Percentiles rank a stretch among this genome's conserved stretches.
These are phyloP conservation scores for Leptinotarsa undecemlineata DNA, from an alignment of 1,140 invertebrate genomes.

Conservation along the genomic window DNA sequence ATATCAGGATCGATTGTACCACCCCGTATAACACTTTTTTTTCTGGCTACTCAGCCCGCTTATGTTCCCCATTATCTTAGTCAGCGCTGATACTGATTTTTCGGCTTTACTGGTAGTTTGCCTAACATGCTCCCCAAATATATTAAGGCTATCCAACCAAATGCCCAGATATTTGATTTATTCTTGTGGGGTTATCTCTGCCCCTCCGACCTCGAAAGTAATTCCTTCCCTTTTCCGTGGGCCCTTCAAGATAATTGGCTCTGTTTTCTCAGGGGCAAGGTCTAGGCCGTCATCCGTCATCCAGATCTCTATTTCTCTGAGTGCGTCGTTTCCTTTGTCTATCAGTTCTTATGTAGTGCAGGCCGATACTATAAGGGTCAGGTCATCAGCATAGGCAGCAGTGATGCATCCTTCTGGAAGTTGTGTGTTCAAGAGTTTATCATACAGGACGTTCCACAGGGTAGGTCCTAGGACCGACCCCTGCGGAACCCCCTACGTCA, in stretches of 20 bases:
- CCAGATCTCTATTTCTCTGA: constrained; percentile 1
- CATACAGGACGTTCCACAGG: constrained; percentile 49
- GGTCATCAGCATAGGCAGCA: constrained; percentile 47
- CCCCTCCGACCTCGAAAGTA: constrained; percentile 14
- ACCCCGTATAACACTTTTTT: background rate
- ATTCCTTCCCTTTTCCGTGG: background rate
- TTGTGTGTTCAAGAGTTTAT: constrained; percentile 22
- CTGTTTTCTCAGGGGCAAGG: constrained; percentile 21
- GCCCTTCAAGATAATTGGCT: background rate
- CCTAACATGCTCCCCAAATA: constrained; percentile 7
- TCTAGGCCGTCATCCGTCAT: constrained; percentile 3
- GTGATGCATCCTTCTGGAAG: constrained; percentile 35
- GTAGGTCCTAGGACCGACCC: constrained; percentile 46
- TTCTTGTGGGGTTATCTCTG: constrained; percentile 8
- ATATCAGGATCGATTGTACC: constrained; percentile 3
- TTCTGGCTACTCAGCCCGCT: constrained; percentile 29
- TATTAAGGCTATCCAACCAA: background rate
- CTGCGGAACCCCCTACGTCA: constrained; percentile 38
- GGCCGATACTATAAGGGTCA: constrained; percentile 33
- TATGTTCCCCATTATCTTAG: constrained; percentile 31
- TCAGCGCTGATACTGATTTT: background rate
- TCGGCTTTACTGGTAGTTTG: background rate
- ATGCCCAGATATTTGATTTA: constrained; percentile 4
- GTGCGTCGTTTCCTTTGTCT: background rate
- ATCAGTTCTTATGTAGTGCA: background rate